phyloP scores from a whole-genome alignment of 2,888 invertebrate species.

The Macroteleia sp. region DNA sequence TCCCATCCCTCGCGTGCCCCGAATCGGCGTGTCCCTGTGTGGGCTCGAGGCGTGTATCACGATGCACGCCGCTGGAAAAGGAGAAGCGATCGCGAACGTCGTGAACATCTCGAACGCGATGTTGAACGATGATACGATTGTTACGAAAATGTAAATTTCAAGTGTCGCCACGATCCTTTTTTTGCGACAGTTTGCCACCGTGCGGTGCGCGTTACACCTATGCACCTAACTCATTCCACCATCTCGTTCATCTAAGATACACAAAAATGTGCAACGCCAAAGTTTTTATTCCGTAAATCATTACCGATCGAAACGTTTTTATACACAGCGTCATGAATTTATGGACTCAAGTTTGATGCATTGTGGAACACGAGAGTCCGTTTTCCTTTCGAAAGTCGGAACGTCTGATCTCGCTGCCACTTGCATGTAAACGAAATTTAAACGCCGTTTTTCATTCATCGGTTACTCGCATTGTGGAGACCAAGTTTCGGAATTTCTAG shows the following conservation, averaged over 20 bases:
- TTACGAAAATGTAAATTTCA: slow-evolving; percentile 62
- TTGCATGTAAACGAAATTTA: slow-evolving; percentile 32
- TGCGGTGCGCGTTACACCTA: slow-evolving; percentile 29
- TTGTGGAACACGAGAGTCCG: slow-evolving; percentile 17
- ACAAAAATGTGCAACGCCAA: background rate
- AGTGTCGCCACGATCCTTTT: slow-evolving; percentile 33
- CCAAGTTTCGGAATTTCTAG: too few species aligned
- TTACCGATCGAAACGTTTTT: slow-evolving; percentile 18
- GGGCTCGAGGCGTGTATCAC: slow-evolving; percentile 63
- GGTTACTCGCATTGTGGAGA: too few species aligned
- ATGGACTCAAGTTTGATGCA: slow-evolving; percentile 56
- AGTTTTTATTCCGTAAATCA: slow-evolving; percentile 54
- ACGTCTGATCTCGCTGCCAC: slow-evolving; percentile 43
- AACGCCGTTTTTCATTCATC: slow-evolving; percentile 30
- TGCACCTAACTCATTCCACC: background rate
- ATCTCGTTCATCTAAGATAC: background rate
- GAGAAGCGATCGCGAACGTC: slow-evolving; percentile 53
- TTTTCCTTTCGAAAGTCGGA: slow-evolving; percentile 40
- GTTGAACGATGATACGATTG: slow-evolving; percentile 64
- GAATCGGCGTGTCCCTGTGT: slow-evolving; percentile 64
- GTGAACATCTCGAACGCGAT: slow-evolving; percentile 53
- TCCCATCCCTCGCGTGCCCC: slow-evolving; percentile 45
- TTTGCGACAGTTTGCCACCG: slow-evolving; percentile 43
- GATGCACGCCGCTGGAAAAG: slow-evolving; percentile 53
- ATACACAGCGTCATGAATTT: slow-evolving; percentile 43